phyloP scores from a whole-genome alignment of 1,140 invertebrate species.

The Cydia amplana region DNA sequence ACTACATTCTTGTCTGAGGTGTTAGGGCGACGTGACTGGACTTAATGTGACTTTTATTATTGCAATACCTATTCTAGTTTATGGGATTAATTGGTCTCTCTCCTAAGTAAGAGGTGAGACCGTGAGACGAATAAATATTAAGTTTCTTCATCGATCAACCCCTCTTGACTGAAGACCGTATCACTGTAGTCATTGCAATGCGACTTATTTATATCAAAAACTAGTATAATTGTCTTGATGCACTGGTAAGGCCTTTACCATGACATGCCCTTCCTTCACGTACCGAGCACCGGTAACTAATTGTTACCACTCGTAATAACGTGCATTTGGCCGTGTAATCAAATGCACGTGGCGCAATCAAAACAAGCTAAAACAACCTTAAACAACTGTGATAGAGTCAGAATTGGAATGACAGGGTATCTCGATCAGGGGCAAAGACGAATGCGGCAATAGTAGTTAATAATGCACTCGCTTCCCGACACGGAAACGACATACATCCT shows the following conservation, averaged over 20 bases:
- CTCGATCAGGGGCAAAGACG: neutral
- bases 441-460: neutral
- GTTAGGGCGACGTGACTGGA: neutral
- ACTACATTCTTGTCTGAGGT: slow-evolving; percentile 1
- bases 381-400: neutral
- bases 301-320: neutral
- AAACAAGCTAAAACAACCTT: neutral
- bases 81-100: no score
- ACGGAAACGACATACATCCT: slow-evolving; percentile 10
- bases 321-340: neutral
- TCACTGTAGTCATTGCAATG: no score
- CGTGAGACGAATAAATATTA: no score
- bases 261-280: neutral
- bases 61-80: neutral
- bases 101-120: no score
- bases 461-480: neutral
- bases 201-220: no score
- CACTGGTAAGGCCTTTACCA: neutral
- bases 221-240: neutral
- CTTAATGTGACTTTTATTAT: neutral
- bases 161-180: no score
- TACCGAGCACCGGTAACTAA: neutral
- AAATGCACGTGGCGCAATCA: neutral
- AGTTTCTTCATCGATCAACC: no score
- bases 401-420: neutral